A percentile compares a stretch with the other conserved stretches of the same genome.
phyloP scores from a whole-genome alignment of 2,797 vertebrate species.

The Labeo calbasu region DNA sequence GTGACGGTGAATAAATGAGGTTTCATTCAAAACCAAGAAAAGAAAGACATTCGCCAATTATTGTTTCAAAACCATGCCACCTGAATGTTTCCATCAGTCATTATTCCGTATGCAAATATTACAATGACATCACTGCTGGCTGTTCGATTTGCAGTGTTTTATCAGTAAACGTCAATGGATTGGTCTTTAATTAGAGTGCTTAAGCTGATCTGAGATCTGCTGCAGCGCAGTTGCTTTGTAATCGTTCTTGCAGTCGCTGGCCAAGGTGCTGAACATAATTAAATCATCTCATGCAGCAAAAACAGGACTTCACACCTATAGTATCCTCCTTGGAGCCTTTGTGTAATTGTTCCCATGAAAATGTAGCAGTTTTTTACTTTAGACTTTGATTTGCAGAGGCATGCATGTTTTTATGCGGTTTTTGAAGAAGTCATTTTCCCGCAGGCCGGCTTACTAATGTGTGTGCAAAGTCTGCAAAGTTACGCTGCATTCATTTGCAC shows the following conservation, averaged over 20 bases:
- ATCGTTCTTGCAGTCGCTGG: constrained; percentile 63
- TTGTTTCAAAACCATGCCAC: too few species aligned
- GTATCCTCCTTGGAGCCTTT: not conserved
- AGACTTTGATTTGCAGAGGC: constrained; percentile 7
- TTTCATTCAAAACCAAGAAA: too few species aligned
- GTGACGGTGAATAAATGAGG: not conserved
- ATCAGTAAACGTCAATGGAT: not conserved
- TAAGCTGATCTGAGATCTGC: not conserved
- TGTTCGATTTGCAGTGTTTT: not conserved
- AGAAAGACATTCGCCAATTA: too few species aligned
- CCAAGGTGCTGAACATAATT: constrained; percentile 75
- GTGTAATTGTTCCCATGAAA: not conserved
- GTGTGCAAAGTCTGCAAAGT: constrained; percentile 53
- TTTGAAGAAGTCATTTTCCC: constrained; percentile 35
- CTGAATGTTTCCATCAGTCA: not conserved
- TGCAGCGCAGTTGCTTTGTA: not conserved
- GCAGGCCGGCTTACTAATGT: constrained; percentile 32
- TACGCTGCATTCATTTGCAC: constrained; percentile 69
- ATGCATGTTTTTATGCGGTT: constrained; percentile 30
- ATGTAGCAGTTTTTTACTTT: not conserved
- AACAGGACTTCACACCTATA: constrained; percentile 9
- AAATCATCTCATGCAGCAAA: constrained; percentile 7
- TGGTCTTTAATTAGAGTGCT: not conserved
- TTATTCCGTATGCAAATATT: not conserved
- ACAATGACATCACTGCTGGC: not conserved